Evolutionary conservation across 2,113 vertebrate species (phyloP).

Genomic region (Tursiops truncatus): DNA sequence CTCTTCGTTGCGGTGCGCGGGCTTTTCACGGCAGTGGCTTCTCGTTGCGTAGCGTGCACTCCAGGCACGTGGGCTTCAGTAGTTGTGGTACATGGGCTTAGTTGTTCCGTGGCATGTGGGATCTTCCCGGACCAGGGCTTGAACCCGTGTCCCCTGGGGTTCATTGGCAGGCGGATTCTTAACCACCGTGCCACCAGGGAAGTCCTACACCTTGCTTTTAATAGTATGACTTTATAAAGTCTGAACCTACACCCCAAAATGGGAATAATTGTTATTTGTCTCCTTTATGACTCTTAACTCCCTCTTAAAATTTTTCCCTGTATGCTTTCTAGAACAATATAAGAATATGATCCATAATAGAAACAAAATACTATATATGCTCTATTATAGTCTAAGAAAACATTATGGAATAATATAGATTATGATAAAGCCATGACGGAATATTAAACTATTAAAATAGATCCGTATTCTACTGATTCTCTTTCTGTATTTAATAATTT

Average conservation of each 20-base stretch:
- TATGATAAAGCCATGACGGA: not conserved
- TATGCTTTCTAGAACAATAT: not conserved
- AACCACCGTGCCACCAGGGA: too few relatives aligned
- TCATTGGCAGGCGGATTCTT: too few relatives aligned
- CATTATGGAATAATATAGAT: not conserved
- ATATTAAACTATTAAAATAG: not conserved
- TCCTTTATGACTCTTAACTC: not conserved
- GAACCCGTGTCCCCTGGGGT: too few relatives aligned
- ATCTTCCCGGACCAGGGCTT: too few relatives aligned
- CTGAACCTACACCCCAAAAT: not conserved
- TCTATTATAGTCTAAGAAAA: not conserved
- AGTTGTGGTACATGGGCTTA: too few relatives aligned
- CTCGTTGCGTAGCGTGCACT: rapidly evolving
- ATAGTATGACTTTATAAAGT: not conserved
- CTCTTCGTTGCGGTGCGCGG: too few relatives aligned
- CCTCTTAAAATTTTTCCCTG: not conserved
- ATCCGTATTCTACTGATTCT: not conserved
- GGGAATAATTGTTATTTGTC: not conserved
- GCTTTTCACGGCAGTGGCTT: too few relatives aligned
- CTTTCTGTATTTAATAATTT: not conserved
- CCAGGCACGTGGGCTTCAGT: too few relatives aligned
- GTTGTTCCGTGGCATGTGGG: too few relatives aligned
- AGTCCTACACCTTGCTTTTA: not conserved
- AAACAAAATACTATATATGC: not conserved
- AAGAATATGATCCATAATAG: not conserved